Evolutionary conservation across 2,888 invertebrate genomes (phyloP).

Genomic region (Meiosimyza platycephala): DNA sequence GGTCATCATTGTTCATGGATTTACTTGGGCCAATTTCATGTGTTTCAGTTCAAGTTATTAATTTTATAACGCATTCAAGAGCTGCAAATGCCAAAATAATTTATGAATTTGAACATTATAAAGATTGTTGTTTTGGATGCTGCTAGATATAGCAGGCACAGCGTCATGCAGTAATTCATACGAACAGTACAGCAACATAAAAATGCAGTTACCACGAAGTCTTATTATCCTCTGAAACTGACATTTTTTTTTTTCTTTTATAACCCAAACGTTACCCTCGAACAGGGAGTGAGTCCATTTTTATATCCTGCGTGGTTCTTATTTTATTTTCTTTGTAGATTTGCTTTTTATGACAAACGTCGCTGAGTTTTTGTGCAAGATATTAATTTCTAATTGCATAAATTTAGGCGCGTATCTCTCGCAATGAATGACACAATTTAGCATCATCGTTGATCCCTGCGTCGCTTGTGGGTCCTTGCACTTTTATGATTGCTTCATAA

Average conservation of each 20-base stretch:
- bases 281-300: not conserved
- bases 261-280: too few relatives aligned
- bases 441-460: conserved; percentile 1
- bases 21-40: too few relatives aligned
- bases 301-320: conserved; percentile 14
- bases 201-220: conserved; percentile 51
- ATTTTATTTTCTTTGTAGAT: conserved; percentile 27
- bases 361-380: conserved; percentile 48
- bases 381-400: conserved; percentile 65
- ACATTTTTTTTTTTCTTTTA: too few relatives aligned
- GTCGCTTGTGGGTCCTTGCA: not conserved
- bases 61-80: too few relatives aligned
- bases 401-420: conserved; percentile 48
- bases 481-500: conserved; percentile 7
- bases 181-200: conserved; percentile 43
- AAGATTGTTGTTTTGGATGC: too few relatives aligned
- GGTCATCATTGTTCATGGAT: too few relatives aligned
- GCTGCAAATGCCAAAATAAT: too few relatives aligned
- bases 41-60: too few relatives aligned
- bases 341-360: conserved; percentile 34
- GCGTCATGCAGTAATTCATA: too few relatives aligned
- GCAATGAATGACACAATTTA: too few relatives aligned
- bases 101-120: too few relatives aligned
- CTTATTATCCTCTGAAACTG: conserved; percentile 40
- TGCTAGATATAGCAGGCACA: too few relatives aligned